Base-by-base conservation (phyloP, 92 coral and sea anemone species). In the Meandrina meandrites region DNA sequence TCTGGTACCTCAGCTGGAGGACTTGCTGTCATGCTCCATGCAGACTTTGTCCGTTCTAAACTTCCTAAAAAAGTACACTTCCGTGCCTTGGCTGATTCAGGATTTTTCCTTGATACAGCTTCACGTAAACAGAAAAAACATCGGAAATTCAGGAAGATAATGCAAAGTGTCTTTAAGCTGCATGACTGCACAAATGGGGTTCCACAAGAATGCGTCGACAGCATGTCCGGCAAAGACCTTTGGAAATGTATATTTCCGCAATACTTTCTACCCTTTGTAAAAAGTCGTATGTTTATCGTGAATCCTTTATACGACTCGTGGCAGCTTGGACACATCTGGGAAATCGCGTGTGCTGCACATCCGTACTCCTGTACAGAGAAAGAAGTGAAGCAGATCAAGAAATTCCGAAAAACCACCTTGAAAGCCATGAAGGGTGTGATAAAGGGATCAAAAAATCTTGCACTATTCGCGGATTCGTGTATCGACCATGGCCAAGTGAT, bases 1-100 rank as follows among this genome's bases (percentile, higher is more conserved):
- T 78, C 97, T 54, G 99, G 99, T 22, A 95, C 97, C 64, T 97
- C 99, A 24, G 99, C 99, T 18, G 99, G 99, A 12, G 96, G 98
- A 17, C 88, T 97, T 22, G 98, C 99, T 1, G 99, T 92, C 32
- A 89, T 97, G 89, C 78, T 97, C 15, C 93, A 97, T 79, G 95
- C 97, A 1, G 99, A 97, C 80, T 97, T 81, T 82, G 93, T 97
- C 80, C 91, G 91, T 57, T 76, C 89, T 8, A 91, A 86, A 78
- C 81, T 97, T 66, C 94, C 93, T 13, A 56, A 76, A 8, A 66
- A 82, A 9, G 92, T 91, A 40, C 87, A 86, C 64, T 87, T 95
- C 18, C 89, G 91, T 67, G 92, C 95, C 1, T 67, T 97, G 35
- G 88, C 99, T 10, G 99, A 97, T 84, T 89, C 96, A 40, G 99